Percentiles rank a stretch among this genome's conserved stretches.
Evolutionary conservation across 2,113 vertebrate species (phyloP).

Genomic region (Cranoglanis bouderius): DNA sequence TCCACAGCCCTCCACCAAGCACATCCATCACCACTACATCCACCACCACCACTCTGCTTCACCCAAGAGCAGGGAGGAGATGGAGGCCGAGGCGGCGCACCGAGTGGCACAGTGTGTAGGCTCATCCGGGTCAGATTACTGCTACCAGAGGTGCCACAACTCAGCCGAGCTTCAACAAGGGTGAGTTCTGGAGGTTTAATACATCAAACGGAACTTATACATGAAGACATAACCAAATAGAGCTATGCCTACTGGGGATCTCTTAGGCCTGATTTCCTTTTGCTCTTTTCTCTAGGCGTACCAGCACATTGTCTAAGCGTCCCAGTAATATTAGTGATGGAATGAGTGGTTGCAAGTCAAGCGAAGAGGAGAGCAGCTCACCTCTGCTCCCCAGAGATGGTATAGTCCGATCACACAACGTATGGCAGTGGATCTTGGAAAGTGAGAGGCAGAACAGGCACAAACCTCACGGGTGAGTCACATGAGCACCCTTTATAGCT

Average conservation of each 20-base stretch:
- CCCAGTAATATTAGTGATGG: slow-evolving; percentile 62
- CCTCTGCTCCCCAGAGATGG: slow-evolving; percentile 82
- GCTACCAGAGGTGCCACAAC: slow-evolving; percentile 81
- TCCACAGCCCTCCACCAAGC: slow-evolving; percentile 83
- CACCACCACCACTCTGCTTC: slow-evolving; percentile 83
- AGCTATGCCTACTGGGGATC: not conserved
- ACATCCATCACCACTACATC: slow-evolving; percentile 96
- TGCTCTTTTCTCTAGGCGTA: slow-evolving; percentile 65
- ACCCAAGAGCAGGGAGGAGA: slow-evolving; percentile 87
- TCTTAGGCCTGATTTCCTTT: slow-evolving; percentile 27
- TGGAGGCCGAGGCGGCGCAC: slow-evolving; percentile 85
- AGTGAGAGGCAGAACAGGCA: slow-evolving; percentile 86
- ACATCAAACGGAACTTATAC: not conserved
- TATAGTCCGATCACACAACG: slow-evolving; percentile 84
- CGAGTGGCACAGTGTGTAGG: slow-evolving; percentile 80
- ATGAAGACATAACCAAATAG: not conserved
- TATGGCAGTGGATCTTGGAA: slow-evolving; percentile 94
- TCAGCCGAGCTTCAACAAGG: slow-evolving; percentile 66
- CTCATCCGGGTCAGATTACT: slow-evolving; percentile 65
- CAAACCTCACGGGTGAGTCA: slow-evolving; percentile 87
- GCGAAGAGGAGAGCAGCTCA: slow-evolving; percentile 65
- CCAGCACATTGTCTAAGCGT: slow-evolving; percentile 77
- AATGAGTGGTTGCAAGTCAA: slow-evolving; percentile 72
- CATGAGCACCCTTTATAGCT: slow-evolving; percentile 68
- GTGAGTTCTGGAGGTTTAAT: slow-evolving; percentile 43